phyloP scores from a whole-genome alignment of 2,113 vertebrate genomes.

The Phaethon lepturus region DNA sequence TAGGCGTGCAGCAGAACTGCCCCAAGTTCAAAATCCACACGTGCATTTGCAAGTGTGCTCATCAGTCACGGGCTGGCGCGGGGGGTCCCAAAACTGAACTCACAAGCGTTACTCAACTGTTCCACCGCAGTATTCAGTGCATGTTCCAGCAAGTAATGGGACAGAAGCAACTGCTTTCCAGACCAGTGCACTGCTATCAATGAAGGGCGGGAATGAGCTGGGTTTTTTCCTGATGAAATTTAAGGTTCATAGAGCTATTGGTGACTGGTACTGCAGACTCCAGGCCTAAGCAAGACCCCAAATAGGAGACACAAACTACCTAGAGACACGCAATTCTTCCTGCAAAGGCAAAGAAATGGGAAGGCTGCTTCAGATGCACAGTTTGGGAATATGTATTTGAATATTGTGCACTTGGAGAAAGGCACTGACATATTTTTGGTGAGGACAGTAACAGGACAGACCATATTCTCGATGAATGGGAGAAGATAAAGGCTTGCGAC shows the following conservation, averaged over 20 bases:
- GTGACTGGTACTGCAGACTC: neutral
- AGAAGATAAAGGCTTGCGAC: neutral
- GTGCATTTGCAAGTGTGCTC: neutral
- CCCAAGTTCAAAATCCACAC: rapidly evolving
- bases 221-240: neutral
- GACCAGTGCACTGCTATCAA: neutral
- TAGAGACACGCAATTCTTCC: neutral
- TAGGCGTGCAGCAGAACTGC: neutral
- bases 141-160: neutral
- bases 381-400: neutral
- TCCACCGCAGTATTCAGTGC: neutral
- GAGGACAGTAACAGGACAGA: neutral
- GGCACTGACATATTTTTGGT: neutral
- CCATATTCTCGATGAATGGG: rapidly evolving
- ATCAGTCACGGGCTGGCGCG: rapidly evolving
- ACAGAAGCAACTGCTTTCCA: neutral
- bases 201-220: neutral
- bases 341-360: neutral
- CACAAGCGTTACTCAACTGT: neutral
- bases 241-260: neutral
- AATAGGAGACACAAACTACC: neutral
- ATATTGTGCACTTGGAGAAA: neutral
- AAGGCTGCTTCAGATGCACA: neutral
- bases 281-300: neutral
- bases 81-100: neutral